phyloP scores from a whole-genome alignment of 2,797 vertebrate species.

The Melanotaenia boesemani region DNA sequence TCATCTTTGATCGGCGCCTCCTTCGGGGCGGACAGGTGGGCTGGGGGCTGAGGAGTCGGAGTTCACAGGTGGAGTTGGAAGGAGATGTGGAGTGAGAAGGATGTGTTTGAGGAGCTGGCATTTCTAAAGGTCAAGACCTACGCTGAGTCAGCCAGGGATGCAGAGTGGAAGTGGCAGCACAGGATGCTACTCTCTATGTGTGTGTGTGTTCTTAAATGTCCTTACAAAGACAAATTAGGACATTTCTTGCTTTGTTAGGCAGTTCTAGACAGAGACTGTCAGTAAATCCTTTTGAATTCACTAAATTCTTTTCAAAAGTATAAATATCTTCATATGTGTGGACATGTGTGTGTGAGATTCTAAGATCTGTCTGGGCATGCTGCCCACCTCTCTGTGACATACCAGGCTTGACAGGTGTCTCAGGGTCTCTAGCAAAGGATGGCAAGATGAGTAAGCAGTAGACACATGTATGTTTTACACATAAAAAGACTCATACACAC shows the following conservation, averaged over 20 bases:
- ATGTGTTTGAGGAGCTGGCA: slow-evolving; percentile 66
- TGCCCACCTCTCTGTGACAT: slow-evolving; percentile 56
- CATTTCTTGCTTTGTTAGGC: not conserved
- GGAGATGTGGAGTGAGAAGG: slow-evolving; percentile 49
- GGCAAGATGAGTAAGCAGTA: slow-evolving; percentile 42
- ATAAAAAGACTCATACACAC: slow-evolving; percentile 1
- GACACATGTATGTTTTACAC: not conserved
- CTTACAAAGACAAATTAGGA: not conserved
- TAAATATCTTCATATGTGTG: not conserved
- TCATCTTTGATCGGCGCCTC: slow-evolving; percentile 31
- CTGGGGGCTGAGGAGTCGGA: slow-evolving; percentile 26
- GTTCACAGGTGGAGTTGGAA: slow-evolving; percentile 65
- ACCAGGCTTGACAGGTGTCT: slow-evolving; percentile 65
- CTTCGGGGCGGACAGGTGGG: slow-evolving; percentile 69
- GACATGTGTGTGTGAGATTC: slow-evolving; percentile 20
- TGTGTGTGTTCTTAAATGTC: slow-evolving; percentile 1
- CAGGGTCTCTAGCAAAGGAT: slow-evolving; percentile 34
- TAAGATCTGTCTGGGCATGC: slow-evolving; percentile 53
- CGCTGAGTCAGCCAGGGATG: slow-evolving; percentile 51
- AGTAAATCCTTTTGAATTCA: slow-evolving; percentile 24
- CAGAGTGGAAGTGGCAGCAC: slow-evolving; percentile 44
- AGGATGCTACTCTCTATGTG: not conserved
- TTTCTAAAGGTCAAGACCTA: slow-evolving; percentile 72
- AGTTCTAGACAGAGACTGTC: not conserved
- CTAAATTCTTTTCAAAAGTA: not conserved